Base-by-base conservation (phyloP, 1,140 invertebrate genomes). In the Drosophila mauritiana region DNA sequence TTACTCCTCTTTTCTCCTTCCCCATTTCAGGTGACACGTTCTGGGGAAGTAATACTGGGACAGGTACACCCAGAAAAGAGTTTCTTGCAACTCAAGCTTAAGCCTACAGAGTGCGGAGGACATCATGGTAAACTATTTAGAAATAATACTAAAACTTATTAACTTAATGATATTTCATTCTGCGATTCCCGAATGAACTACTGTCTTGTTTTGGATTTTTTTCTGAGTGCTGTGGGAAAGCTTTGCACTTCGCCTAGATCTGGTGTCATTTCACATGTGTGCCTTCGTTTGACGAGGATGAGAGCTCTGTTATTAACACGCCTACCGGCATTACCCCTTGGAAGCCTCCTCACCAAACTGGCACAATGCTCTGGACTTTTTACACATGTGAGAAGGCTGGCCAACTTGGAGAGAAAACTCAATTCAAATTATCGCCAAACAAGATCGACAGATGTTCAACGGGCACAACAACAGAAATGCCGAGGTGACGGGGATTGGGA, bases 381-480 rank as follows among this genome's bases (percentile, higher is more conserved):
- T 53, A 58, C 43, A 45, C 56, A 46, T 58, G 73, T 63, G 76
- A 73, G 27, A 31, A 62, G 78, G 73, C 72, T 78, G 73, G 69
- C 59, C 77, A 78, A 65, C 45, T 31, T 27, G 34, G 53, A 49
- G 59, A 88, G 85, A 89, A 90, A 89, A 89, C 84, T 89, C 84
- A 89, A 89, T 89, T 89, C 84, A 89, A 89, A 89, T 89, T 89
- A 89, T 89, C 84, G 85, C 64, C 77, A 67, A 67, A 89, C 85
- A 89, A 89, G 84, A 89, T 89, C 84, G 84, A 89, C 84, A 89
- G 84, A 89, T 89, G 84, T 89, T 89, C 84, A 84, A 54, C 84
- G 67, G 74, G 63, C 78, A 74, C 63, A 73, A 65, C 63, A 81
- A 73, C 63, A 78, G 46, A 81, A 73, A 72, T 54, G 48, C 51